Evolutionary conservation across 2,797 vertebrate genomes (phyloP), one percentile per base, ranked within the genome.

Genomic region (Todus mexicanus): DNA sequence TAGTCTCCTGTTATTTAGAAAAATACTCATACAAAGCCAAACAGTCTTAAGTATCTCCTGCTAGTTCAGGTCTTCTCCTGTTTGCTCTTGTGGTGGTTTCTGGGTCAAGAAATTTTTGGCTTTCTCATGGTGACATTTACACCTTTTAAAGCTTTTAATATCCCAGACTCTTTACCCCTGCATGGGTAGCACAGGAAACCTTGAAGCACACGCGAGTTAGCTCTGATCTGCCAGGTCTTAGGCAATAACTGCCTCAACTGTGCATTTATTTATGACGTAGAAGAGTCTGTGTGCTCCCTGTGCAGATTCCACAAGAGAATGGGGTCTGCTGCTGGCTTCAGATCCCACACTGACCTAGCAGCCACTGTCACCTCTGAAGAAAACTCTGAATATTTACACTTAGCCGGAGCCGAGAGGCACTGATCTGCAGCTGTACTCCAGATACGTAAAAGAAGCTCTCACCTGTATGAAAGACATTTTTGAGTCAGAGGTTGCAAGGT

Each of bases 41-140:
- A 10, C 42, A 56, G 43, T 35, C 43, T 57, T 48, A 27, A 60
- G 29, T n/a, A 87, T 14, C 23, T 82, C 7, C 13, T 9, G 8
- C 3, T 42, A 25, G 27, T 64, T 56, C 37, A 73, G 29, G 65
- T 35, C 61, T 0, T 9, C 2, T 3, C 1, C 4, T 4, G 9
- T 25, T 77, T 63, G 6, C 9, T 71, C 3, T 5, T 57, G 51
- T 48, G 19, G 5, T n/a, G 3, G 6, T 47, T 78, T 79, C 14
- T 60, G 4, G 26, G 25, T 43, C 27, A 89, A 65, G 18, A 70
- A 42, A 42, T 19, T 22, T 85, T 76, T 54, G 3, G 1, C 27
- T 73, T 71, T 66, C 19, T 69, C n/a, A 18, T 38, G 31, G 27
- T 53, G 70, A 33, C 7, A 18, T 51, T 72, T 23, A 18, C 11